These are phyloP conservation scores for Tretioscincus oriximinensis DNA, from an alignment of 2,113 vertebrate species.

Conservation along the genomic window DNA sequence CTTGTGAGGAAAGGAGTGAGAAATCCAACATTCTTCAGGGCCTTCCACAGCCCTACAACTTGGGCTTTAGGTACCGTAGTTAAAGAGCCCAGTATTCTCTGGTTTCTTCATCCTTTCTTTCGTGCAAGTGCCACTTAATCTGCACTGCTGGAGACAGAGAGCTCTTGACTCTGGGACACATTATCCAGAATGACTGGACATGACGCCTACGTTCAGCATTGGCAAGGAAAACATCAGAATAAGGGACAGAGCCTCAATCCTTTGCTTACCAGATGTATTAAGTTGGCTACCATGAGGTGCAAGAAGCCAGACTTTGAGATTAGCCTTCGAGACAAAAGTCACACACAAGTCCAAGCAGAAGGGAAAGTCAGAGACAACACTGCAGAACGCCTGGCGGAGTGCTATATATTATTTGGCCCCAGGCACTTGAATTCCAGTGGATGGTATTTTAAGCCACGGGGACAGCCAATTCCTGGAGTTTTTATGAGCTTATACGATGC, in stretches of 20 bases:
- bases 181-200: neutral
- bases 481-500: conserved; percentile 10
- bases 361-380: neutral
- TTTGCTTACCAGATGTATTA: neutral
- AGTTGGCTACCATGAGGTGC: neutral
- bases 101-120: neutral
- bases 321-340: neutral
- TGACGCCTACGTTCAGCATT: neutral
- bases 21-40: neutral
- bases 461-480: neutral
- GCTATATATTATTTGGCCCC: conserved; percentile 16
- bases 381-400: conserved; percentile 9
- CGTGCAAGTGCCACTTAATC: neutral
- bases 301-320: neutral
- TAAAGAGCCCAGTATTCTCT: neutral
- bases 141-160: too few species aligned
- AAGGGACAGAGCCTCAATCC: neutral
- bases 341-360: neutral
- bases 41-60: neutral
- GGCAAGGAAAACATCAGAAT: neutral
- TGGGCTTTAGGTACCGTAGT: neutral
- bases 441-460: conserved; percentile 22
- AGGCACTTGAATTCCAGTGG: conserved; percentile 10
- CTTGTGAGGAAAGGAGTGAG: neutral
- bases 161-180: neutral